Percentiles rank a stretch among this genome's conserved stretches.
These are phyloP conservation scores for Bedellia somnulentella DNA, from an alignment of 2,888 invertebrate species.

Conservation along the genomic window DNA sequence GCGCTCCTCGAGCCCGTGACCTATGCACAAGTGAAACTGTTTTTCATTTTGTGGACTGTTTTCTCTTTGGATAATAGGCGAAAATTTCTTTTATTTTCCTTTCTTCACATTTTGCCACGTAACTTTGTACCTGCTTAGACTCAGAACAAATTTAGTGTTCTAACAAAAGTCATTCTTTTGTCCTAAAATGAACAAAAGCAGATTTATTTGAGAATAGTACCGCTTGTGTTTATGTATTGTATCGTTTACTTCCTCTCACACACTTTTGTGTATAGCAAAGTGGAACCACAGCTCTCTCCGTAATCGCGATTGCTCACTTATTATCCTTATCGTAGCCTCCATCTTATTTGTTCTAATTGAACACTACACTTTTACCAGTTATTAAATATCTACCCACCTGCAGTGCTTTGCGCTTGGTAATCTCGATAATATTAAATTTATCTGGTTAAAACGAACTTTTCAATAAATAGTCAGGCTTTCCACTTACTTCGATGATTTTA, in stretches of 20 bases:
- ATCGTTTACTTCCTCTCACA: constrained; percentile 3
- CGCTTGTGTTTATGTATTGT: no score
- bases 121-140: no score
- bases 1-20: constrained; percentile 45
- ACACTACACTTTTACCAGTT: constrained; percentile 21
- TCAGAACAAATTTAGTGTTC: no score
- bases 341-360: constrained; percentile 43
- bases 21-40: constrained; percentile 45
- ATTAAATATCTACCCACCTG: not conserved
- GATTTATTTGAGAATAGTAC: no score
- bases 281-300: constrained; percentile 41
- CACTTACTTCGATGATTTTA: no score
- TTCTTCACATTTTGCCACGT: constrained; percentile 1
- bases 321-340: constrained; percentile 31
- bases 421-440: no score
- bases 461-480: no score
- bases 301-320: constrained; percentile 24
- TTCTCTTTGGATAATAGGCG: constrained; percentile 32
- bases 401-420: no score
- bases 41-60: constrained; percentile 44
- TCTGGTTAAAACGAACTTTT: no score
- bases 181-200: no score
- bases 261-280: no score
- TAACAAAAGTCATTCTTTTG: no score
- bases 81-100: constrained; percentile 17